Conservation (phyloP, 37 sponge, comb jelly and placozoan genomes). For the Chondrosia reniformis region DNA sequence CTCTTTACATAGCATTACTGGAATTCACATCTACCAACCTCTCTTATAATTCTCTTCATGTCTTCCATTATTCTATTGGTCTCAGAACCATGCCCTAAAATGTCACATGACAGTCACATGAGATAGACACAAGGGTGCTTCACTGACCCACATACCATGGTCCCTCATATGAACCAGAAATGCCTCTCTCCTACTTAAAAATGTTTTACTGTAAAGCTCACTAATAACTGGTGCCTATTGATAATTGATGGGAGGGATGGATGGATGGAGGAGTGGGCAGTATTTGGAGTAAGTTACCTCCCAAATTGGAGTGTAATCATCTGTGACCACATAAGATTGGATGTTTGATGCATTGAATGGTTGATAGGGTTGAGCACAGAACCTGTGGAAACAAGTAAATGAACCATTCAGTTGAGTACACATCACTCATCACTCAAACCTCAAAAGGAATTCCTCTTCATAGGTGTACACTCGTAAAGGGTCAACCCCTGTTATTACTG, state of each 20-base stretch:
- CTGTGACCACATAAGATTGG: slow-evolving; percentile 64
- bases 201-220: not conserved
- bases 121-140: no score
- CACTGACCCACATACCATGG: not conserved
- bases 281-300: no score
- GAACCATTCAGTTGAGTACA: not conserved
- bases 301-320: slow-evolving; percentile 60
- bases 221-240: not conserved
- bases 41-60: not conserved
- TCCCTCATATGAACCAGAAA: slow-evolving; percentile 9
- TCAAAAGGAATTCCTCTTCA: slow-evolving; percentile 56
- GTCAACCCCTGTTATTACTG: slow-evolving; percentile 53
- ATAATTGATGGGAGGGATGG: not conserved
- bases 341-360: slow-evolving; percentile 43
- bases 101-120: no score
- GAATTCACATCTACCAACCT: not conserved
- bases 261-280: not conserved
- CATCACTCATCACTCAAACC: slow-evolving; percentile 22
- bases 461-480: slow-evolving; percentile 73
- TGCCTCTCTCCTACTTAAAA: not conserved
- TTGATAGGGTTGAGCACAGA: slow-evolving; percentile 56
- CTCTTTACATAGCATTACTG: not conserved
- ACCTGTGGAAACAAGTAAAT: slow-evolving; percentile 29
- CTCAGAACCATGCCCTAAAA: not conserved
- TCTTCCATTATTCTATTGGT: not conserved